Base-by-base conservation (phyloP, 1,140 invertebrate genomes). In the Plectrocnemia conspersa region DNA sequence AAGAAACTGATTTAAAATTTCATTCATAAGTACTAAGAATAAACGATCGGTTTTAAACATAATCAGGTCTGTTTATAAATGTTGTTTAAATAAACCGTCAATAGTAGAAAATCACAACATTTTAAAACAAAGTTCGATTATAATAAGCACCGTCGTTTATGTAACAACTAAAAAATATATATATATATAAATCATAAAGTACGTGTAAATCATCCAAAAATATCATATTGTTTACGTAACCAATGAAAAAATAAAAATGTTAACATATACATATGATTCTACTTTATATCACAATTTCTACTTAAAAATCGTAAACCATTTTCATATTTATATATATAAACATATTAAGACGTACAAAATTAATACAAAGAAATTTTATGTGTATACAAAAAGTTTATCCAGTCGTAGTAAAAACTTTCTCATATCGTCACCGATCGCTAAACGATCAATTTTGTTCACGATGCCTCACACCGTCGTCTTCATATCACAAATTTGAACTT, bases 271-370 rank as follows among this genome's bases (percentile, higher is more conserved):
- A 46, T 58, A 42, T 58, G 48, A 58, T 44, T 47, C 53, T 57
- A 60, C 50, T 56, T 54, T 61, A 61, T 61, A 61, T 61, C 59
- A 61, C 59, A 61, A 56, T 56, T 54, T 61, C 59, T 61, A 61
- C 59, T 61, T 61, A 61, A 54, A 56, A 50, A n/a, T n/a, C n/a
- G n/a, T n/a, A n/a, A n/a, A n/a, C n/a, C n/a, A n/a, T n/a, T n/a
- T n/a, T n/a, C n/a, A n/a, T n/a, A n/a, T n/a, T n/a, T n/a, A n/a
- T n/a, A n/a, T n/a, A n/a, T n/a, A n/a, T n/a, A n/a, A n/a, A n/a
- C n/a, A n/a, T n/a, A n/a, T n/a, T n/a, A n/a, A n/a, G n/a, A n/a
- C n/a, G n/a, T n/a, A n/a, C n/a, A n/a, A n/a, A n/a, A n/a, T n/a
- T n/a, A n/a, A n/a, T n/a, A n/a, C n/a, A n/a, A n/a, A n/a, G n/a